Evolutionary conservation across 2,113 vertebrate species (phyloP).

Genomic region (Tupaia chinensis): DNA sequence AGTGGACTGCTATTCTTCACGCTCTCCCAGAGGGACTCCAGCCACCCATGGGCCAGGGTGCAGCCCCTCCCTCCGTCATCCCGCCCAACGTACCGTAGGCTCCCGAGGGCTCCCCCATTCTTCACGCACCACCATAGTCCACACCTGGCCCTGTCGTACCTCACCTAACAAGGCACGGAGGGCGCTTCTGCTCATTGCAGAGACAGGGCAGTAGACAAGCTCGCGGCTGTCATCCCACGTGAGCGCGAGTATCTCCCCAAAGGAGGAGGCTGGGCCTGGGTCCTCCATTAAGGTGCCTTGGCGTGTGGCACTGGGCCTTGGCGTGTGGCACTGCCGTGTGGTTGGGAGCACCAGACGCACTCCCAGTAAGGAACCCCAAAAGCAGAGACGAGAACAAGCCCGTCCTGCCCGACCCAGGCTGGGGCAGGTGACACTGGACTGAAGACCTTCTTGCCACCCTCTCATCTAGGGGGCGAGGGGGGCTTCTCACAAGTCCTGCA

Average conservation of each 20-base stretch:
- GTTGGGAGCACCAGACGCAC: not conserved
- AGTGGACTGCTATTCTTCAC: not conserved
- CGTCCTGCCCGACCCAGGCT: not conserved
- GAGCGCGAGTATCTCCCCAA: not conserved
- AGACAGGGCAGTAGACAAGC: fast-evolving
- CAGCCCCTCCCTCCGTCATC: too few relatives aligned
- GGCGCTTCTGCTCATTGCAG: not conserved
- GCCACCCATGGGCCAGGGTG: too few relatives aligned
- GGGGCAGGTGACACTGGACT: not conserved
- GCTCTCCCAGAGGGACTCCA: not conserved
- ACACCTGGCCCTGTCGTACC: fast-evolving
- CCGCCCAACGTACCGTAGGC: not conserved
- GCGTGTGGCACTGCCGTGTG: not conserved
- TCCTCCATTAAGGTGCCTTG: too few relatives aligned
- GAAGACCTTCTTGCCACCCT: too few relatives aligned
- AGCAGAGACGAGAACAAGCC: too few relatives aligned
- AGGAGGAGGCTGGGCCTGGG: not conserved
- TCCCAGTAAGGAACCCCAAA: not conserved
- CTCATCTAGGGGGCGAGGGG: not conserved
- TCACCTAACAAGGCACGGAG: not conserved
- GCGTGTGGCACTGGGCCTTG: not conserved
- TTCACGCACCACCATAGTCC: too few relatives aligned
- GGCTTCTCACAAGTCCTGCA: too few relatives aligned
- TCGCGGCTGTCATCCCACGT: fast-evolving
- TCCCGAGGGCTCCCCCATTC: not conserved